phyloP scores from a whole-genome alignment of 2,797 vertebrate species.

The Monodelphis domestica region DNA sequence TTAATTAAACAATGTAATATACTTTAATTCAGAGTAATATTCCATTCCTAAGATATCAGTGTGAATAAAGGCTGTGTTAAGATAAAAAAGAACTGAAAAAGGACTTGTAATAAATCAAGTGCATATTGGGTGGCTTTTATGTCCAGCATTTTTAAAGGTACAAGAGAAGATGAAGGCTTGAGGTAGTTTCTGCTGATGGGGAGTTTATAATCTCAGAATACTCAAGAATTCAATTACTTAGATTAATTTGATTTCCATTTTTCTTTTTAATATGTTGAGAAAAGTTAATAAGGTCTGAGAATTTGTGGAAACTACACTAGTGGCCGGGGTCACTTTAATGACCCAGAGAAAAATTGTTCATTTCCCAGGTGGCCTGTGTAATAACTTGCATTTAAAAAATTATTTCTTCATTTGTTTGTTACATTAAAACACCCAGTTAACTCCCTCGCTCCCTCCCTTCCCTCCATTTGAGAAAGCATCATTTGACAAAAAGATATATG shows the following conservation, averaged over 20 bases:
- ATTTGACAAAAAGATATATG: too few species aligned
- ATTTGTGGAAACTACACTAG: neutral
- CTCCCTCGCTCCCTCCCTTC: too few species aligned
- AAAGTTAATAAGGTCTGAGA: neutral
- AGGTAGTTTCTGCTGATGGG: neutral
- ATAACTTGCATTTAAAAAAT: neutral
- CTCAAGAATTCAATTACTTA: neutral
- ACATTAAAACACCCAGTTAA: too few species aligned
- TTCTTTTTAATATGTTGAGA: neutral
- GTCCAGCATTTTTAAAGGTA: neutral
- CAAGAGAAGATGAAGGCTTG: neutral
- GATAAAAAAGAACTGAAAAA: neutral
- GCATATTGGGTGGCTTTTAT: neutral
- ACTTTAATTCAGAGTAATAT: neutral
- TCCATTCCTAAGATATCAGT: neutral
- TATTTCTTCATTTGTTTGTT: too few species aligned
- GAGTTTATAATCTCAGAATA: too few species aligned
- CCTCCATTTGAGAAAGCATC: too few species aligned
- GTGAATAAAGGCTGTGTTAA: neutral
- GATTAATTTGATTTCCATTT: neutral
- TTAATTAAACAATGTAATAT: neutral
- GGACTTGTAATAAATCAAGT: neutral
- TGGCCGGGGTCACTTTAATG: neutral
- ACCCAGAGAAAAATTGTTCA: neutral
- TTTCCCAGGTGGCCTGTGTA: neutral